Conservation (phyloP, 2,113 vertebrate genomes). For the Rattus norvegicus region DNA sequence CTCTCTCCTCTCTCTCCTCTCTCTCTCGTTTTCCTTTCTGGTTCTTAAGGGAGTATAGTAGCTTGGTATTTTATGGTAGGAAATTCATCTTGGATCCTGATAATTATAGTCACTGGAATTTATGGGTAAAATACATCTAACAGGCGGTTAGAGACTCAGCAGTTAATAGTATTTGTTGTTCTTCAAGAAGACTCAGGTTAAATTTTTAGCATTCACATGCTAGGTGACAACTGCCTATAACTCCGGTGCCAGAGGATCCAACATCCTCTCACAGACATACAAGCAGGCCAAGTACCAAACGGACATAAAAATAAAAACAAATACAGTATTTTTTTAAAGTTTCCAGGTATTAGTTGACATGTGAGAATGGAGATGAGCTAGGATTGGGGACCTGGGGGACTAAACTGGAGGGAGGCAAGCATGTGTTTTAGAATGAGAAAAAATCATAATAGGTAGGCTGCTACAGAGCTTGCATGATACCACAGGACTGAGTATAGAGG, state of each 20-base stretch:
- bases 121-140: not conserved
- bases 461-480: not conserved
- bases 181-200: too few relatives aligned
- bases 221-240: too few relatives aligned
- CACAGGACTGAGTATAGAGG: not conserved
- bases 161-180: too few relatives aligned
- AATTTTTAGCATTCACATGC: too few relatives aligned
- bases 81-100: not conserved
- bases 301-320: too few relatives aligned
- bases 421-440: not conserved
- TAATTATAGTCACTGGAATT: not conserved
- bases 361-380: not conserved
- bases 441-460: not conserved
- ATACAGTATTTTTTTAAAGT: not conserved
- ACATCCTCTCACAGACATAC: too few relatives aligned
- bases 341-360: not conserved
- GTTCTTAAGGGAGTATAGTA: not conserved
- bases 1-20: too few relatives aligned
- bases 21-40: not conserved
- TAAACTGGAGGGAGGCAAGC: not conserved
- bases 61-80: not conserved
- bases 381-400: not conserved
- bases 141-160: too few relatives aligned
- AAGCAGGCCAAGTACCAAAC: too few relatives aligned
- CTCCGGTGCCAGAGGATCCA: not conserved